phyloP scores from a whole-genome alignment of 2,888 invertebrate genomes.

The Leucophenga montana region DNA sequence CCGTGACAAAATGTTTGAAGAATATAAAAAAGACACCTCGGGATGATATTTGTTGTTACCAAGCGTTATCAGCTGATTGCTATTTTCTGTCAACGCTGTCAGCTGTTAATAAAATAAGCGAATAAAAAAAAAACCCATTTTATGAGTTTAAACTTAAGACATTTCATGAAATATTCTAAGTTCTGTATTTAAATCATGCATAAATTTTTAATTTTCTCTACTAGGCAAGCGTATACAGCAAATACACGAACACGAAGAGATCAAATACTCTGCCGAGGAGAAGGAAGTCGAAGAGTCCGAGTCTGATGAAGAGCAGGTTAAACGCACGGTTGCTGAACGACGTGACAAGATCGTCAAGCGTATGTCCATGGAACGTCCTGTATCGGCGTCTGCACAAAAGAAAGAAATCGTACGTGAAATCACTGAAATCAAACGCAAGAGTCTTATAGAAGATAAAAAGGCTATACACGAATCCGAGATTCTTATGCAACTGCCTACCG shows the following conservation, averaged over 20 bases:
- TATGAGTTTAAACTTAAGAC: too few species aligned
- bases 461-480: slow-evolving; percentile 73
- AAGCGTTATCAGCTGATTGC: too few species aligned
- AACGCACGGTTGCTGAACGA: slow-evolving; percentile 83
- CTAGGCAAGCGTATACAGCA: slow-evolving; percentile 72
- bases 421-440: slow-evolving; percentile 81
- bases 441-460: slow-evolving; percentile 73
- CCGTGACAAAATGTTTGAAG: too few species aligned
- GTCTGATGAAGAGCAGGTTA: slow-evolving; percentile 78
- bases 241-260: slow-evolving; percentile 78
- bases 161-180: too few species aligned
- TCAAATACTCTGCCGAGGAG: slow-evolving; percentile 86
- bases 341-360: slow-evolving; percentile 84
- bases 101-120: too few species aligned
- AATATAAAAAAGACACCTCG: too few species aligned
- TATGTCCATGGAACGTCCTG: slow-evolving; percentile 79
- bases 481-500: slow-evolving; percentile 72
- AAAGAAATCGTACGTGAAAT: slow-evolving; percentile 84
- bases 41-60: too few species aligned
- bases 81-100: too few species aligned
- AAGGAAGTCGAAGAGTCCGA: slow-evolving; percentile 80
- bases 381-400: slow-evolving; percentile 83
- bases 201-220: slow-evolving; percentile 16
- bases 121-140: too few species aligned
- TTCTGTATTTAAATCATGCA: too few species aligned